Evolutionary conservation across 35 echinoderm and acorn worm genomes (phyloP).

Genomic region (Chiridota heheva): DNA sequence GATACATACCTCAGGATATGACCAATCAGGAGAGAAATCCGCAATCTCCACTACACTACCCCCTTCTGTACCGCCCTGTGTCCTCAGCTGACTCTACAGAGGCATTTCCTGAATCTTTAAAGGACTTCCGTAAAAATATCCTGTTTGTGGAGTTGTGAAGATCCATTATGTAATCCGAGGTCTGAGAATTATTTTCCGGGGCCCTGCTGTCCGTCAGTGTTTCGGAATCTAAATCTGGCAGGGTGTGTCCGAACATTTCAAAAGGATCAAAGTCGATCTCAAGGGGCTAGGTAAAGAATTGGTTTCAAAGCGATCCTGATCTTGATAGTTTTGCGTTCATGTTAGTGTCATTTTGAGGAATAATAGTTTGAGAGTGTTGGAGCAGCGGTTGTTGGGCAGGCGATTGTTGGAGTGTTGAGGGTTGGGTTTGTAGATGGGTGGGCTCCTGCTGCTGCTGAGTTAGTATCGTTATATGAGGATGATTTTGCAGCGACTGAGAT

Average conservation of each 20-base stretch:
- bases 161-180: conserved; percentile 20
- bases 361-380: neutral
- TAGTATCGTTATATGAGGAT: too few species aligned
- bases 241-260: conserved; percentile 71
- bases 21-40: conserved; percentile 96
- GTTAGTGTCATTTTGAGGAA: neutral
- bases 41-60: conserved; percentile 69
- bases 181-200: conserved; percentile 9
- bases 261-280: conserved; percentile 87
- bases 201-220: conserved; percentile 15
- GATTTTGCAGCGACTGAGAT: too few species aligned
- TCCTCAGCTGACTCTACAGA: conserved; percentile 12
- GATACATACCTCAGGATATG: conserved; percentile 99
- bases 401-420: too few species aligned
- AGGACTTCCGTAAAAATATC: conserved; percentile 11
- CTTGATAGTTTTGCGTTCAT: neutral
- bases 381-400: neutral
- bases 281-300: conserved; percentile 44
- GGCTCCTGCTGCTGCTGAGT: neutral
- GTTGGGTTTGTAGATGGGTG: neutral
- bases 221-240: conserved; percentile 33
- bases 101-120: conserved; percentile 3
- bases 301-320: too few species aligned
- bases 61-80: neutral
- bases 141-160: conserved; percentile 21